phyloP scores from a whole-genome alignment of 2,888 invertebrate genomes.

The Meteorus cinctellus region DNA sequence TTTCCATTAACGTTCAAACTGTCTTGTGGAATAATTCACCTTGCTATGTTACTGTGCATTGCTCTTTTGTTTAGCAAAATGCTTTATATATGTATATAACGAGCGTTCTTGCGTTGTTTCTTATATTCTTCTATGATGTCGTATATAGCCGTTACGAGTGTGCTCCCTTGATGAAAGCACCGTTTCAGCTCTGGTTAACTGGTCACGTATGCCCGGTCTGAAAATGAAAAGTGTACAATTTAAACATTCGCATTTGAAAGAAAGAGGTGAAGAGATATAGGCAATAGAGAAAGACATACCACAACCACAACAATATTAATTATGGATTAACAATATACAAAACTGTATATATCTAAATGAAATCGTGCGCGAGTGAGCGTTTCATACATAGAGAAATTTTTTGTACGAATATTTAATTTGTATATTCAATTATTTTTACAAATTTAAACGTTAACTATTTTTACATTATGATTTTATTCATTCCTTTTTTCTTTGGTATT shows the following conservation, averaged over 20 bases:
- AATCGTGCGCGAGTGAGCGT: slow-evolving; percentile 5
- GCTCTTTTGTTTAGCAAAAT: slow-evolving; percentile 7
- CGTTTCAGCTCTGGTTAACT: slow-evolving; percentile 56
- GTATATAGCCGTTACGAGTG: slow-evolving; percentile 25
- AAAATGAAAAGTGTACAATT: slow-evolving; percentile 55
- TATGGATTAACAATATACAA: slow-evolving; percentile 28
- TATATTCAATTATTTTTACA: no score
- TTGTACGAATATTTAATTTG: no score
- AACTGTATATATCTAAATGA: slow-evolving; percentile 6
- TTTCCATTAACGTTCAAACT: slow-evolving; percentile 33
- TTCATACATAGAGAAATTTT: not conserved
- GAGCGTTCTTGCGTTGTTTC: slow-evolving; percentile 10
- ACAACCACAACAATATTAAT: slow-evolving; percentile 27
- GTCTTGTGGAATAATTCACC: slow-evolving; percentile 6
- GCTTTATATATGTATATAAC: not conserved
- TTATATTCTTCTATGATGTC: slow-evolving; percentile 17
- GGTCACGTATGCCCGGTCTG: slow-evolving; percentile 57
- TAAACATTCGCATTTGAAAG: slow-evolving; percentile 46
- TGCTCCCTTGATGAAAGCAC: slow-evolving; percentile 50
- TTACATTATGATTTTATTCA: no score
- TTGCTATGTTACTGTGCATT: slow-evolving; percentile 17
- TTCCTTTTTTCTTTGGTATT: no score
- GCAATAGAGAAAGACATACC: not conserved
- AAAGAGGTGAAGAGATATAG: slow-evolving; percentile 36
- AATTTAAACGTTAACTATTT: no score